Base-by-base conservation (phyloP, 2,797 vertebrate genomes). In the Borostomias antarcticus region DNA sequence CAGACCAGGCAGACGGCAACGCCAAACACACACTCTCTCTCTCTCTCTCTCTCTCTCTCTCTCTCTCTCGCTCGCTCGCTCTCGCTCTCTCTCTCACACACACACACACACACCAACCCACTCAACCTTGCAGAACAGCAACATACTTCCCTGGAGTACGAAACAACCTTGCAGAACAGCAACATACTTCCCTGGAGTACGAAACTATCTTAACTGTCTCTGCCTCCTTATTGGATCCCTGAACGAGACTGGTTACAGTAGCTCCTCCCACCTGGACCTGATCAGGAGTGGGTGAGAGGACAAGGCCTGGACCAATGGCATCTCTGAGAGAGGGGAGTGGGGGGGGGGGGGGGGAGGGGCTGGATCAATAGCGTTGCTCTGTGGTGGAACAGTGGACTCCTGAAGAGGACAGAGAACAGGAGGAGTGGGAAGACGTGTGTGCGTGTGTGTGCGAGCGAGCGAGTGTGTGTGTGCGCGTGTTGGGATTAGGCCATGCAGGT, bases 91-190 rank as follows among this genome's bases (percentile, higher is more conserved):
- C 35, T 21, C 26, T 26, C 50, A 65, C 51, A 37, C 48, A 47
- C 52, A 48, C 65, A 37, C 47, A 53, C 26, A 57, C 21, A 43
- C 53, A 30, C 54, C 25, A 40, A 28, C 54, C 32, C 45, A 26
- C 65, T 66, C 33, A 53, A 68, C 56, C 30, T 28, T 28, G 30
- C 30, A 50, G 25, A 35, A 56, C 56, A 40, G 57, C 62, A 37
- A 15, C 28, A 25, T 37, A 17, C 32, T 23, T 17, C 3, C 3
- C 10, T 2, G 33, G 33, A 29, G 25, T 11, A 8, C 17, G 17
- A 11, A 21, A 17, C 23, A 26, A 25, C n/a, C 33, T 5, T 37
- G 17, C 10, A 3, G 11, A 35, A 56, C 56, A 40, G 57, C 62
- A 37, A 15, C 28, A 25, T 37, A 17, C 32, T 23, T 17, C 3